Base-by-base conservation (phyloP, 2,113 vertebrate genomes). In the Synchiropus splendidus region DNA sequence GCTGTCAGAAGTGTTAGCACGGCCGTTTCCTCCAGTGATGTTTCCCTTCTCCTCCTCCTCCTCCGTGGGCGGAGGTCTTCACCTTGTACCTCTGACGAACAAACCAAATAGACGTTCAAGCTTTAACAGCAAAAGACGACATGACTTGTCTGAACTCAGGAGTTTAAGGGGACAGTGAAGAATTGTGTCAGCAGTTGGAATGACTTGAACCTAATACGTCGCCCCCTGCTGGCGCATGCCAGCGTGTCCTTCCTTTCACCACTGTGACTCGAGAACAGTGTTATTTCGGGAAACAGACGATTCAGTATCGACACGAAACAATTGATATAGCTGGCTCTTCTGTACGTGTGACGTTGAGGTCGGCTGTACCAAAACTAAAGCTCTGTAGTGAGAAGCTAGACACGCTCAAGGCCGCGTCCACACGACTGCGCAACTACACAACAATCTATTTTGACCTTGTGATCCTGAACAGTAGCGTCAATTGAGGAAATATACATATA, bases 61-160 rank as follows among this genome's bases (percentile, higher is more conserved):
- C 21, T 27, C 4, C 8, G 21, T 8, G 21, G 21, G 21, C 4
- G 4, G 21, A 27, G 21, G 21, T 27, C 21, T 27, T 27, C 43
- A 18, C 40, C 13, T 45, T 18, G 6, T 45, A 16, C 33, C 9
- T 15, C 42, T 34, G 12, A 31, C 9, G 34, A 58, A 44, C 48
- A 70, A 81, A 81, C 70, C 79, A 79, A 81, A 81, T 61, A 74
- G 45, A 74, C 57, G 31, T 57, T 67, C 65, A 62, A 72, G 70
- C 74, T 77, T 77, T 74, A 79, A 68, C 32, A 41, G 64, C 6
- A 18, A 11, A 46, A 27, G 17, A 55, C 39, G 48, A 67, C 34
- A 13, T 33, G 58, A 64, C 54, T 39, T 51, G 70, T 74, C 65
- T 73, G 59, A 69, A 79, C 78, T 81, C 78, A 75, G 78, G 78